Conservation (phyloP, 2,113 vertebrate genomes). For the Dissostichus mawsoni region DNA sequence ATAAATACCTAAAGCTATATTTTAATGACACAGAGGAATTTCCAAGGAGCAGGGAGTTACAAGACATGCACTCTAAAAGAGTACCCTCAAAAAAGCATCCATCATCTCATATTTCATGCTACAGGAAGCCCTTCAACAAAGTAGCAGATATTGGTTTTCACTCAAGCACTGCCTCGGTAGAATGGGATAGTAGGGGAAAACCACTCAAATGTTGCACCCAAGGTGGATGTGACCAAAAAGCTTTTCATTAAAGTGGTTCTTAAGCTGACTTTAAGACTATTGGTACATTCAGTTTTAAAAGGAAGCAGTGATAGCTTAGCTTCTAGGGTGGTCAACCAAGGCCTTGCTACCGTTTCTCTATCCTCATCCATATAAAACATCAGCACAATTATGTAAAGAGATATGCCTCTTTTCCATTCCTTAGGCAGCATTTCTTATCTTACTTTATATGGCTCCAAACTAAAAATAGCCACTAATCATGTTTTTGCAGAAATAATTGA, state of each 20-base stretch:
- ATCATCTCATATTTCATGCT: slow-evolving; percentile 23
- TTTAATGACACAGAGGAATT: slow-evolving; percentile 18
- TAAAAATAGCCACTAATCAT: not conserved
- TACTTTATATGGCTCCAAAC: not conserved
- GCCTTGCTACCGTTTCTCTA: not conserved
- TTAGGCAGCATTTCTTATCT: not conserved
- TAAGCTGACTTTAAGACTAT: not conserved
- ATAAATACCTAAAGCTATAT: slow-evolving; percentile 41
- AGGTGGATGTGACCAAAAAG: not conserved
- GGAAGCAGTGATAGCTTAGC: not conserved
- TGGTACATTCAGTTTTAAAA: slow-evolving; percentile 9
- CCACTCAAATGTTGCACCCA: not conserved
- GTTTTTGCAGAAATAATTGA: too few relatives aligned
- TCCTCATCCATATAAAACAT: not conserved
- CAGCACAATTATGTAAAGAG: too few relatives aligned
- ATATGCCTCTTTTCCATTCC: too few relatives aligned
- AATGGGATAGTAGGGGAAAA: not conserved
- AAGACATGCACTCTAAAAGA: slow-evolving; percentile 21
- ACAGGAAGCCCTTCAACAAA: not conserved
- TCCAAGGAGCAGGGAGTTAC: not conserved
- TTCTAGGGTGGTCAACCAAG: not conserved
- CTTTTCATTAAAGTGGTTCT: slow-evolving; percentile 1
- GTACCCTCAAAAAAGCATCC: slow-evolving; percentile 8
- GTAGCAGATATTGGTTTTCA: slow-evolving; percentile 10
- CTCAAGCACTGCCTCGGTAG: not conserved